Base-by-base conservation (phyloP, 2,888 invertebrate species). In the Chalcis sispes region DNA sequence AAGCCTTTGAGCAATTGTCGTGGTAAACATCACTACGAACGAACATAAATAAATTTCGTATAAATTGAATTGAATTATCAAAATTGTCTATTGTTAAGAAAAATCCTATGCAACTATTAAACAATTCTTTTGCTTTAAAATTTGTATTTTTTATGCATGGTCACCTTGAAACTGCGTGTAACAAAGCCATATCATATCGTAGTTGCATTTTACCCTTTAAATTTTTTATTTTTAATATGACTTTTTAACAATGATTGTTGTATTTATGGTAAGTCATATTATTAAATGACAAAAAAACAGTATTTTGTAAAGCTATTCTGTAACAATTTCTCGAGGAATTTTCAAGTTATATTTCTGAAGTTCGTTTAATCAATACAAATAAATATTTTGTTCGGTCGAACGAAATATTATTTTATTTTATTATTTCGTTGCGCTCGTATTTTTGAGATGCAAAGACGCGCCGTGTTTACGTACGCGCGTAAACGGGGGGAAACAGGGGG, bases 301-400 rank as follows among this genome's bases (percentile, higher is more conserved):
- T 20, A 58, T 58, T 58, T 36, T 81, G 62, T 7, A 82, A 72
- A 20, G 81, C 81, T 13, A 79, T 36, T 82, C 81, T 1, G 54
- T 66, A 5, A 79, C 78, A 5, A 81, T 64, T 75, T 82, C 56
- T 25, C 52, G 46, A 7, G 82, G 82, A 18, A 59, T 32, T 5
- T 61, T 40, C 46, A 75, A 80, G 5, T 79, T 80, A 54, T 73
- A 73, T 32, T 80, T 76, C 32, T 81, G 27, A 80, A 79, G 80
- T 50, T 82, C 81, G 10, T 69, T 67, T 10, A 70, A 18, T 36
- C 56, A 59, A 3, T 20, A 50, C 0, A 15, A 32, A 7, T 80
- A 62, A 4, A 74, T 74, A 56, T 81, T 80, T n/a, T n/a, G n/a
- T n/a, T n/a, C n/a, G n/a, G n/a, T n/a, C n/a, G n/a, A n/a, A n/a